A percentile compares a stretch with the other conserved stretches of the same genome.
phyloP scores from a whole-genome alignment of 1,140 invertebrate species.

The Drosophila paulistorum region DNA sequence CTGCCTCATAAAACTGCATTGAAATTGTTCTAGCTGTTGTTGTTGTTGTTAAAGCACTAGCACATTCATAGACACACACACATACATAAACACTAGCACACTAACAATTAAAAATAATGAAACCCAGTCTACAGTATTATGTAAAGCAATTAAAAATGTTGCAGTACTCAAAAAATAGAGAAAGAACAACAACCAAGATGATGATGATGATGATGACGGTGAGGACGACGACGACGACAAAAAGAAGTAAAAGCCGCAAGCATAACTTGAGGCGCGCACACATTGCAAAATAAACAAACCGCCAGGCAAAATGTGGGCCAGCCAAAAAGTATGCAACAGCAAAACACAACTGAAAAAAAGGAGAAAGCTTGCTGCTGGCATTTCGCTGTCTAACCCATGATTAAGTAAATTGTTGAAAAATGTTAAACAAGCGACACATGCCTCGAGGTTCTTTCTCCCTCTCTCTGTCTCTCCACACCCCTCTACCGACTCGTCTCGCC shows the following conservation, averaged over 20 bases:
- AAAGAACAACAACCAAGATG: slow-evolving; percentile 33
- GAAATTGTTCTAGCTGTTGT: slow-evolving; percentile 5
- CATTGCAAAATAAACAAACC: slow-evolving; percentile 24
- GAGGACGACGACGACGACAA: background rate
- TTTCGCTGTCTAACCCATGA: slow-evolving; percentile 63
- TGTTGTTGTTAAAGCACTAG: slow-evolving; percentile 35
- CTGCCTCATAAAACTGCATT: slow-evolving; percentile 25
- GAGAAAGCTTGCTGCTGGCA: slow-evolving; percentile 27
- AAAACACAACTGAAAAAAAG: slow-evolving; percentile 20
- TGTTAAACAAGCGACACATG: slow-evolving; percentile 67
- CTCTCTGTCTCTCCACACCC: background rate
- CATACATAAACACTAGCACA: slow-evolving; percentile 36
- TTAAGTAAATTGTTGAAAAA: slow-evolving; percentile 80
- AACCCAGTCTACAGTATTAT: slow-evolving; percentile 60
- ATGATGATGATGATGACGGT: slow-evolving; percentile 17
- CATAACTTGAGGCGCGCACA: slow-evolving; percentile 5
- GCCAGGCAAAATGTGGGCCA: slow-evolving; percentile 61
- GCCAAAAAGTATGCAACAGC: slow-evolving; percentile 43
- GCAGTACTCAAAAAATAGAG: slow-evolving; percentile 31
- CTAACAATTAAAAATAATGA: slow-evolving; percentile 77
- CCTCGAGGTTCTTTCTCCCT: background rate
- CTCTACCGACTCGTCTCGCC: slow-evolving; percentile 4
- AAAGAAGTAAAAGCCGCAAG: slow-evolving; percentile 28
- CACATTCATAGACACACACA: slow-evolving; percentile 23
- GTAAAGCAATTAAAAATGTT: slow-evolving; percentile 78